Conservation (phyloP, 2,113 vertebrate genomes). For the Tychaedon coryphoeus region DNA sequence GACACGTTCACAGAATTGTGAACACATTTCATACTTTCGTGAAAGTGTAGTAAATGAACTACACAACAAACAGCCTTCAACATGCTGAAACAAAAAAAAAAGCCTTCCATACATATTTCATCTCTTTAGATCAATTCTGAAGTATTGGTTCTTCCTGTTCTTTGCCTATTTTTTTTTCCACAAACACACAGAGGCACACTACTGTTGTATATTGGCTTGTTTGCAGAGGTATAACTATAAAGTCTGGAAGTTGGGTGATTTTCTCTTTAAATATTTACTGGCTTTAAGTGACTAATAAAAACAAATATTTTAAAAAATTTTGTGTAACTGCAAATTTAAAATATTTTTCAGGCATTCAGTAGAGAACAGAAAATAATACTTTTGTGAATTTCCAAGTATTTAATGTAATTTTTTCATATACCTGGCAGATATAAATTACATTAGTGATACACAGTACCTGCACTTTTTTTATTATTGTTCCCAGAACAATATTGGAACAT, state of each 20-base stretch:
- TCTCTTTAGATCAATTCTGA: neutral
- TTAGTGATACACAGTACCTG: neutral
- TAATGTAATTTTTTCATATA: neutral
- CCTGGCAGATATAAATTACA: neutral
- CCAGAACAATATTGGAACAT: neutral
- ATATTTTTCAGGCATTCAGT: neutral
- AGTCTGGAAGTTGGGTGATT: neutral
- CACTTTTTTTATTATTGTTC: neutral
- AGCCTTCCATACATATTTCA: rapidly evolving
- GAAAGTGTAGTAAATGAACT: neutral
- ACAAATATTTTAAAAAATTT: neutral
- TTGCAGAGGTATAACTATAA: neutral
- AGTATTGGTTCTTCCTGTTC: neutral
- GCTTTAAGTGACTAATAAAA: neutral
- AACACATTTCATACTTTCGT: neutral
- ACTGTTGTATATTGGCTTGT: neutral
- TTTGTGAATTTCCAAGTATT: neutral
- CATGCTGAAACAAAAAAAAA: neutral
- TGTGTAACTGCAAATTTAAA: neutral
- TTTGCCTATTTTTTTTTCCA: neutral
- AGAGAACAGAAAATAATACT: neutral
- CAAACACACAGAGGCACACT: neutral
- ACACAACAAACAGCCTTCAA: neutral
- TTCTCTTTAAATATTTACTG: neutral
- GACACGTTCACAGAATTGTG: neutral